Base-by-base conservation (phyloP, 2,888 invertebrate genomes). In the Rhyacophila evoluta region DNA sequence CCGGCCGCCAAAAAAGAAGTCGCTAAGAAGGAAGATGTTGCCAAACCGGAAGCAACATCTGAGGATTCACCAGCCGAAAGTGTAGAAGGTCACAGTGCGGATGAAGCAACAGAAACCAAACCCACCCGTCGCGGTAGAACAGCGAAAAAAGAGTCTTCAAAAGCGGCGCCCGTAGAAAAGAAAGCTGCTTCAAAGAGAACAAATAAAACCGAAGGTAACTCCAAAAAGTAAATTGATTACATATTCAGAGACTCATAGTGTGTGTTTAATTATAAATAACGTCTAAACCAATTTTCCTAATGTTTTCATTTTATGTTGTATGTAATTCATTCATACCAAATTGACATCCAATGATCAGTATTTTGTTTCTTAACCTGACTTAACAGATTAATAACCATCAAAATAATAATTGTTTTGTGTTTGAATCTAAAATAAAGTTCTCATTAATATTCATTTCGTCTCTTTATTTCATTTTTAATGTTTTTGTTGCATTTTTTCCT, bases 1-100 rank as follows among this genome's bases (percentile, higher is more conserved):
- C 84, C 85, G 78, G 83, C 81, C 33, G 84, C 82, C 74, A 79
- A 83, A 79, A 86, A 85, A 83, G 83, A 77, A 15, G 80, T 84
- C 81, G 81, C 84, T 78, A 83, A 83, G 75, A 71, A 83, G 72
- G 83, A 81, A 78, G 78, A 74, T 74, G 81, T 81, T 19, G 75
- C 81, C 36, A 74, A 73, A 25, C 74, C 81, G 71, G 73, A 72
- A 12, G 73, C 73, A 69, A 70, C 73, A 10, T 79, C 78, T 69
- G 73, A 72, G 19, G 83, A 83, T 27, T 74, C 71, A 10, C 73
- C 72, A 12, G 83, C 79, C 28, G 82, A 80, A 78, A 83, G 76
- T 11, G 33, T 41, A 15, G 79, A 80, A 72, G 74, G 70, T 27
- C 71, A 74, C 73, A 71, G 36, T 11, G 72, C n/a, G 27, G 81